These are phyloP conservation scores for Etia nguti DNA, from an alignment of 2,113 vertebrate species.

Conservation along the genomic window DNA sequence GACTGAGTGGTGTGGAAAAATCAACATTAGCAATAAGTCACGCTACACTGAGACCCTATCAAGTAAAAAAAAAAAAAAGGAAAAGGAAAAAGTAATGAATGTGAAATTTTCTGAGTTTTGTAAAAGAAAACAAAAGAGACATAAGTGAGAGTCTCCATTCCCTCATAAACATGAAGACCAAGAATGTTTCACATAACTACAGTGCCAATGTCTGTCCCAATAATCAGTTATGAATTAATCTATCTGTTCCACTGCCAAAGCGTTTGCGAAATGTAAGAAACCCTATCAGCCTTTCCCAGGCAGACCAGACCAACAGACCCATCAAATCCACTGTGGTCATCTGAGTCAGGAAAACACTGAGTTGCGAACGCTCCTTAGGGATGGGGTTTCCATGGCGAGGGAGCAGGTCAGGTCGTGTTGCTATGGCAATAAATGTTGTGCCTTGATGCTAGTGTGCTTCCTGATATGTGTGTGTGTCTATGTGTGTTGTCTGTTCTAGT, in stretches of 20 bases:
- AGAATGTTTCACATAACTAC: neutral
- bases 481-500: conserved; percentile 69
- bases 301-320: neutral
- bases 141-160: neutral
- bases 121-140: neutral
- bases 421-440: conserved; percentile 26
- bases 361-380: conserved; percentile 34
- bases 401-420: conserved; percentile 36
- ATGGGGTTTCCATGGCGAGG: conserved; percentile 51
- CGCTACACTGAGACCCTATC: neutral
- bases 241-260: neutral
- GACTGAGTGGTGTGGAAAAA: neutral
- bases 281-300: conserved; percentile 27
- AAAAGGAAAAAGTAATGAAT: neutral
- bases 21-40: neutral
- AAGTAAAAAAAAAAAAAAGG: neutral
- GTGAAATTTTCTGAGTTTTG: neutral
- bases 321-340: neutral
- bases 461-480: neutral
- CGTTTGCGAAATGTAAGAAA: neutral
- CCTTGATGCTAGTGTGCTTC: neutral
- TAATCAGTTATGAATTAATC: neutral
- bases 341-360: conserved; percentile 11
- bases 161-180: neutral
- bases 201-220: neutral